Evolutionary conservation across 1,140 invertebrate species (phyloP).

Genomic region (Dinoponera quadriceps): DNA sequence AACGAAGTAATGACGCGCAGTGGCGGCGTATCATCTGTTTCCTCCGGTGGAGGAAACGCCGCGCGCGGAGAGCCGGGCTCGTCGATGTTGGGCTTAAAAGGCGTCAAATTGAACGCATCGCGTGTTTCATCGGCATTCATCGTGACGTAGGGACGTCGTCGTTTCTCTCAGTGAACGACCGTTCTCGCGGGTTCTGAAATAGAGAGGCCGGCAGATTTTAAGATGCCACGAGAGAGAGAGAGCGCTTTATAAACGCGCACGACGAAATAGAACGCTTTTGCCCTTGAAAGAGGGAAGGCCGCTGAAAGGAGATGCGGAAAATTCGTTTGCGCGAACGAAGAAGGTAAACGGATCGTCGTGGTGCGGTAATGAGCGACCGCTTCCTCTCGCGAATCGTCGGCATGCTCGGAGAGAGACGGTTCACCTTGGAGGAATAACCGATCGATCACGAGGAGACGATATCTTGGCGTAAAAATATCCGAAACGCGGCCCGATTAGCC

Average conservation of each 20-base stretch:
- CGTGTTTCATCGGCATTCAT: not conserved
- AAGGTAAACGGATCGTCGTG: no score
- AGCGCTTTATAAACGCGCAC: not conserved
- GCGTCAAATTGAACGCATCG: not conserved
- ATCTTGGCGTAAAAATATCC: conserved; percentile 67
- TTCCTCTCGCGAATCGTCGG: no score
- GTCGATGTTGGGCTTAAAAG: not conserved
- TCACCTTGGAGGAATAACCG: conserved; percentile 44
- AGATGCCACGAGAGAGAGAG: no score
- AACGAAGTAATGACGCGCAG: conserved; percentile 77
- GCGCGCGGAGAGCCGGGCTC: not conserved
- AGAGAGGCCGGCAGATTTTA: not conserved
- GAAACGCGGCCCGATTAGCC: conserved; percentile 73
- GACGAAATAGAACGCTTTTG: conserved; percentile 15
- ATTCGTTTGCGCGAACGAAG: no score
- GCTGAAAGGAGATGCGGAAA: not conserved
- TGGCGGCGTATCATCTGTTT: conserved; percentile 60
- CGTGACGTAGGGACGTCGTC: no score
- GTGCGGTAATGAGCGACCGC: no score
- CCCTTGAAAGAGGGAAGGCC: conserved; percentile 3
- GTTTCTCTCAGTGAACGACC: no score
- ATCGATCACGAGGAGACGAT: conserved; percentile 64
- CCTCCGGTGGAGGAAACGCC: conserved; percentile 37
- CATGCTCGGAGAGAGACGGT: no score
- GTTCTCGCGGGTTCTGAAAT: not conserved